Percentiles rank a stretch among this genome's conserved stretches.
phyloP scores from a whole-genome alignment of 2,113 vertebrate genomes.

The Dryoscopus gambensis region DNA sequence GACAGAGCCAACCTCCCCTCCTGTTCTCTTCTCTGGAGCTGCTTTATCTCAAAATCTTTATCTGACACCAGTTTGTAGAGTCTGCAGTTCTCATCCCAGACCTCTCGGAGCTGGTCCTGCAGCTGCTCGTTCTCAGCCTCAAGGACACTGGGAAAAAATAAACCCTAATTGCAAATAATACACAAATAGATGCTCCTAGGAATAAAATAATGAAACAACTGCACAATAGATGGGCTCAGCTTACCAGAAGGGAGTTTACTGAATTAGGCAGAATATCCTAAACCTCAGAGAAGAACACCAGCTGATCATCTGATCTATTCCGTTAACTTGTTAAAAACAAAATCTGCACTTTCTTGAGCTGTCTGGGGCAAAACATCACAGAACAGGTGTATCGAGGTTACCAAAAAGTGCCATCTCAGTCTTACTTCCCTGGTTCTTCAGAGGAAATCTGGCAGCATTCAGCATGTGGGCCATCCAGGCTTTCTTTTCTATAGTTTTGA shows the following conservation, averaged over 20 bases:
- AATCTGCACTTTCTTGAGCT: background rate
- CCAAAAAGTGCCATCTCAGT: background rate
- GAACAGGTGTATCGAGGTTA: background rate
- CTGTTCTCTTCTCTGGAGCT: slow-evolving; percentile 82
- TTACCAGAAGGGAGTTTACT: background rate
- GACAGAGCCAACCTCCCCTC: slow-evolving; percentile 80
- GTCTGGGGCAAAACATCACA: background rate
- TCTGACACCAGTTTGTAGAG: slow-evolving; percentile 86
- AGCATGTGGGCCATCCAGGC: background rate
- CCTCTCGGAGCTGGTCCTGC: slow-evolving; percentile 76
- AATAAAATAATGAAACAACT: background rate
- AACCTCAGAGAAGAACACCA: background rate
- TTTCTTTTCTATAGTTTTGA: background rate
- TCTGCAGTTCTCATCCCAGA: slow-evolving; percentile 85
- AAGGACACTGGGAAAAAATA: slow-evolving; percentile 53
- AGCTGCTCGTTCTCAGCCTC: slow-evolving; percentile 74
- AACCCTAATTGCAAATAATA: background rate
- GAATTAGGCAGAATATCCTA: background rate
- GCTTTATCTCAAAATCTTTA: slow-evolving; percentile 88
- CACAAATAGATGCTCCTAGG: background rate
- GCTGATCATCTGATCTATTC: background rate
- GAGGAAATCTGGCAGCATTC: background rate
- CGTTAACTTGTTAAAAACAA: background rate
- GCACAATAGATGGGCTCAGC: background rate
- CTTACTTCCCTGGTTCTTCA: background rate